Conservation (phyloP, 2,113 vertebrate species). For the Petroica traversi region DNA sequence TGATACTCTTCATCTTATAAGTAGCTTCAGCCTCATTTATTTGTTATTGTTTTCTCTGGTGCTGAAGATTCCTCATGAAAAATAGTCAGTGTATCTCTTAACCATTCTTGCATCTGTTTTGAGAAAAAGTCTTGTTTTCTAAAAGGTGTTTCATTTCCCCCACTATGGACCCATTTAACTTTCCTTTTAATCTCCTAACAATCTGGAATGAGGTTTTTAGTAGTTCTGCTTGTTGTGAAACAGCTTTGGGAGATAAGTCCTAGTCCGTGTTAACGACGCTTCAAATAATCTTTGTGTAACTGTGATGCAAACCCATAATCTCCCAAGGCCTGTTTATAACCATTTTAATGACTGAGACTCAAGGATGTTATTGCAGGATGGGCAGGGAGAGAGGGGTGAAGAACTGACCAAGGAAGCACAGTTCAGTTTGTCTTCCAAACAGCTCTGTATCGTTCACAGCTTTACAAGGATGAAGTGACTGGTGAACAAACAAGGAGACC, state of each 20-base stretch:
- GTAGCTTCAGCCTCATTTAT: neutral
- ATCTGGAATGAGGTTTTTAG: conserved; percentile 53
- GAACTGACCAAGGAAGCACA: conserved; percentile 55
- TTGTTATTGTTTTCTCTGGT: neutral
- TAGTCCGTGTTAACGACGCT: conserved; percentile 68
- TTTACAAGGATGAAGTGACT: conserved; percentile 60
- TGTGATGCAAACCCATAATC: conserved; percentile 55
- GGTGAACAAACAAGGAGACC: conserved; percentile 35
- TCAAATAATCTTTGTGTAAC: conserved; percentile 63
- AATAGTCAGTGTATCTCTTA: neutral
- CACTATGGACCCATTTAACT: conserved; percentile 62
- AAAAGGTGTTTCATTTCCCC: conserved; percentile 59
- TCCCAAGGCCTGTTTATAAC: conserved; percentile 42
- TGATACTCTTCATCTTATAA: neutral
- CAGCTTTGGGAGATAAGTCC: conserved; percentile 58
- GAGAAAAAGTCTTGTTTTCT: conserved; percentile 58
- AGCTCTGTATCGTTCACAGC: conserved; percentile 36
- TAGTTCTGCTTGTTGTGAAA: conserved; percentile 61
- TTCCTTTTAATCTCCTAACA: conserved; percentile 64
- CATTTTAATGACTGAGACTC: conserved; percentile 44
- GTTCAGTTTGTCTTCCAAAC: conserved; percentile 63
- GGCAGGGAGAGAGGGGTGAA: conserved; percentile 49
- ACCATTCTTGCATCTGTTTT: conserved; percentile 35
- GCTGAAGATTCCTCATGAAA: conserved; percentile 41
- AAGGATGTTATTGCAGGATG: conserved; percentile 49